phyloP scores from a whole-genome alignment of 1,140 invertebrate genomes.

The Drosophila quadrilineata region DNA sequence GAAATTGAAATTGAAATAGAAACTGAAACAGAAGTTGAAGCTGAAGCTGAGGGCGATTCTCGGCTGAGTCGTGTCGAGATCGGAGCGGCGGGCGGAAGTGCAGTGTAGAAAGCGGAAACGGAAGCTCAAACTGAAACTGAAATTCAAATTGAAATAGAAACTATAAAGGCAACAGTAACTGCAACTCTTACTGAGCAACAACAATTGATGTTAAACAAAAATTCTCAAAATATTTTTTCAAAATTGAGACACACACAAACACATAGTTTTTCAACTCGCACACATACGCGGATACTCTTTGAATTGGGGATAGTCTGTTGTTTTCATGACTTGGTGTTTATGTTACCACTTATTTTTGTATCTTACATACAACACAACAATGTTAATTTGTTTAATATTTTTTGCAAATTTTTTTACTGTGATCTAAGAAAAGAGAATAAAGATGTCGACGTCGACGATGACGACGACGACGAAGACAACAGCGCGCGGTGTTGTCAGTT shows the following conservation, averaged over 20 bases:
- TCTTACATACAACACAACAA: conserved; percentile 6
- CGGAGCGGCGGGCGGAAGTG: conserved; percentile 71
- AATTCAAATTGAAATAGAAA: conserved; percentile 29
- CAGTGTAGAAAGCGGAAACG: conserved; percentile 67
- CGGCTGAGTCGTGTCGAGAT: conserved; percentile 67
- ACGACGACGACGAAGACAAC: conserved; percentile 38
- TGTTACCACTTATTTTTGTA: too few relatives aligned
- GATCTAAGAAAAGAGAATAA: conserved; percentile 28
- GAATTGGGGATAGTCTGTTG: too few relatives aligned
- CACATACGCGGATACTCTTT: conserved; percentile 4
- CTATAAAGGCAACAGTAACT: too few relatives aligned
- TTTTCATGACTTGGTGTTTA: too few relatives aligned
- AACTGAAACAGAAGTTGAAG: conserved; percentile 5
- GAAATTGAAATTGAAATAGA: conserved; percentile 3
- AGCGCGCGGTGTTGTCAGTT: conserved; percentile 67
- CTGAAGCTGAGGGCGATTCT: conserved; percentile 6
- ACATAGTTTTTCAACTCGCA: neutral
- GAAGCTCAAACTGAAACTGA: conserved; percentile 38
- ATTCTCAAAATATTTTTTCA: conserved; percentile 30
- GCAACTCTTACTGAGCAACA: neutral
- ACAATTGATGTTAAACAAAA: conserved; percentile 11
- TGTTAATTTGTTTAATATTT: conserved; percentile 50
- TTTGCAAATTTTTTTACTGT: conserved; percentile 65
- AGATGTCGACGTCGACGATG: conserved; percentile 16
- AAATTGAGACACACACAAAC: conserved; percentile 11